Percentiles rank a stretch among this genome's conserved stretches.
Conservation (phyloP, 2,888 invertebrate species). For the Cryptops parisi region DNA sequence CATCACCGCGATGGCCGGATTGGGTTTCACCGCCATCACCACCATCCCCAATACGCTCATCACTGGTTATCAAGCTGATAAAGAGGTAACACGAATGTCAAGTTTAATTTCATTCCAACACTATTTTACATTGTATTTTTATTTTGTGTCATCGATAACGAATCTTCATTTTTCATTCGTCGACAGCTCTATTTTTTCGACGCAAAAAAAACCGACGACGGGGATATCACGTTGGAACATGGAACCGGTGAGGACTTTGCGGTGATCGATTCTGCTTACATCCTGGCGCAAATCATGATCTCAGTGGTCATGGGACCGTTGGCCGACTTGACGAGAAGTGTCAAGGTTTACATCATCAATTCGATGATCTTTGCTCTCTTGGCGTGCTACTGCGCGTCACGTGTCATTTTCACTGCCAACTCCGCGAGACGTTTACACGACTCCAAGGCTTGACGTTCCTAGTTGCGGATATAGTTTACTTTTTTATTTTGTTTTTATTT, state of each 20-base stretch:
- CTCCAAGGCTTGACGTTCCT: neutral
- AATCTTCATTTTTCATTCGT: slow-evolving; percentile 1
- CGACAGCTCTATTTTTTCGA: slow-evolving; percentile 31
- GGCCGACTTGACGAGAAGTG: slow-evolving; percentile 33
- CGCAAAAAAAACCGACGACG: slow-evolving; percentile 10
- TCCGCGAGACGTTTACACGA: slow-evolving; percentile 2
- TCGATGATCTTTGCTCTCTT: slow-evolving; percentile 32
- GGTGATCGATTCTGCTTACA: slow-evolving; percentile 34
- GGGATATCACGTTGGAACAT: slow-evolving; percentile 14
- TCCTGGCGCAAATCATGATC: slow-evolving; percentile 35
- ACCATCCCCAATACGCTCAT: slow-evolving; percentile 26
- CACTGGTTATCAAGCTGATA: slow-evolving; percentile 24
- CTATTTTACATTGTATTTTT: too few relatives aligned
- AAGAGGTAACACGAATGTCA: slow-evolving; percentile 22
- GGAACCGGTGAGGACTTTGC: slow-evolving; percentile 27
- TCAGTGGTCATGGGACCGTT: slow-evolving; percentile 34
- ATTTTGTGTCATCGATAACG: neutral
- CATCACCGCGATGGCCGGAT: slow-evolving; percentile 25
- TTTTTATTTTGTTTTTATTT: too few relatives aligned
- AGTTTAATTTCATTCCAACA: too few relatives aligned
- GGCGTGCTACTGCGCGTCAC: slow-evolving; percentile 24
- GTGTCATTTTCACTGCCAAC: slow-evolving; percentile 19
- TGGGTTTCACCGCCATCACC: slow-evolving; percentile 26
- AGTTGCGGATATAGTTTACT: neutral
- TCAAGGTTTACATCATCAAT: slow-evolving; percentile 33